Evolutionary conservation across 2,888 invertebrate species (phyloP), one percentile per base, ranked within the genome.

Genomic region (Epirrhoe tristata): DNA sequence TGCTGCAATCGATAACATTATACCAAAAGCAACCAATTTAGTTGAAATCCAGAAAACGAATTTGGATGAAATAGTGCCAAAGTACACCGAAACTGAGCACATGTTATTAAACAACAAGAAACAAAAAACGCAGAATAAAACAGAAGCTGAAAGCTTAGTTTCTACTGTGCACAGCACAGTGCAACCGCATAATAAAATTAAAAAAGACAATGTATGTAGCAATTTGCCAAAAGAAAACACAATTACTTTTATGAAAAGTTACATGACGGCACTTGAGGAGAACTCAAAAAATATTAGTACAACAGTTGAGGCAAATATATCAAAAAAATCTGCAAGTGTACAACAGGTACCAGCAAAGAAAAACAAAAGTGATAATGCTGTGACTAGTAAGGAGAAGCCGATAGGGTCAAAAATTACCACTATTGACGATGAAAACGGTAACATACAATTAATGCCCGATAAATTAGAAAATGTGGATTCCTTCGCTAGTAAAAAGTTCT

Each of bases 291-390:
- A 4, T 5, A 6, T n/a, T n/a, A n/a, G 14, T 14, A 14, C 6
- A 10, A 5, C 46, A 14, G 46, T 14, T 14, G 46, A 46, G 14
- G n/a, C 14, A 46, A 46, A 14, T 1, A 46, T n/a, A 46, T 14
- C 61, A 17, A 56, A 46, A 24, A 56, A 56, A n/a, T 6, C 39
- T 43, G 46, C 36, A 39, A 39, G 36, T 39, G 7, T 39, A 10
- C 36, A 8, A 39, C 36, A 7, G 36, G 17, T 51, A 6, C 43
- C 14, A 24, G 14, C n/a, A 57, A 56, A 56, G 17, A 62, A 14
- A 36, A 55, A 7, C 24, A 39, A 62, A 39, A 31, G 8, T 17
- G 14, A 14, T 39, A 50, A 17, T 48, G 50, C 14, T 56, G 50
- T 5, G 36, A 55, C 54, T 36, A 39, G 14, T 6, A 62, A 56